Conservation (phyloP, 2,888 invertebrate genomes). For the Luffia ferchaultella region DNA sequence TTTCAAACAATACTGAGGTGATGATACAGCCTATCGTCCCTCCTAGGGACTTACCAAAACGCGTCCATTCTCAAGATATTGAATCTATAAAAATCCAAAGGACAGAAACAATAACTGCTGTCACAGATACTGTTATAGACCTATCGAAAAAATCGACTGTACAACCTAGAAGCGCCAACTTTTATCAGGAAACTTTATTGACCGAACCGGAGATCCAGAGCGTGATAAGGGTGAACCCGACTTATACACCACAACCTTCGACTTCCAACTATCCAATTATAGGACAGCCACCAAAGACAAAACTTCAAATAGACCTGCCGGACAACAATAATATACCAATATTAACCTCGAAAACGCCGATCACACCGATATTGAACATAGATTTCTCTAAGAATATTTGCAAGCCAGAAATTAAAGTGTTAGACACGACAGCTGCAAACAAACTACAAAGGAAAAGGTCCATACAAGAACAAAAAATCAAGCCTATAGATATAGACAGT, state of each 20-base stretch:
- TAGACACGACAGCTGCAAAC: slow-evolving; percentile 31
- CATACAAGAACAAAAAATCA: slow-evolving; percentile 23
- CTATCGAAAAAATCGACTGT: slow-evolving; percentile 32
- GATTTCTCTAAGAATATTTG: slow-evolving; percentile 45
- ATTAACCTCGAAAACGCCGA: slow-evolving; percentile 21
- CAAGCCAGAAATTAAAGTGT: slow-evolving; percentile 48
- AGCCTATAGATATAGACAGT: slow-evolving; percentile 37
- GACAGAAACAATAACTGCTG: slow-evolving; percentile 26
- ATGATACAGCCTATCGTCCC: slow-evolving; percentile 19
- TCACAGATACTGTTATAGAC: slow-evolving; percentile 37
- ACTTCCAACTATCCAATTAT: slow-evolving; percentile 34
- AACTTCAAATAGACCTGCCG: background rate
- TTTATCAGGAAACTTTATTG: slow-evolving; percentile 49
- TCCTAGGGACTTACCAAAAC: slow-evolving; percentile 23
- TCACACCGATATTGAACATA: slow-evolving; percentile 48
- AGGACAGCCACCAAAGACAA: background rate
- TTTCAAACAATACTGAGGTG: slow-evolving; percentile 37
- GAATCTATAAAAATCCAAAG: slow-evolving; percentile 24
- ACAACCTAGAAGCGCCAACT: slow-evolving; percentile 39
- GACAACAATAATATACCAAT: background rate
- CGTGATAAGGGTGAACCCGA: slow-evolving; percentile 47
- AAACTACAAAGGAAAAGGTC: slow-evolving; percentile 15
- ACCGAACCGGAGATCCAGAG: slow-evolving; percentile 35
- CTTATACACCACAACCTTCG: slow-evolving; percentile 50
- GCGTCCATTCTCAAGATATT: slow-evolving; percentile 26